Conservation (phyloP, 2,888 invertebrate genomes). For the Chirona hameri region DNA sequence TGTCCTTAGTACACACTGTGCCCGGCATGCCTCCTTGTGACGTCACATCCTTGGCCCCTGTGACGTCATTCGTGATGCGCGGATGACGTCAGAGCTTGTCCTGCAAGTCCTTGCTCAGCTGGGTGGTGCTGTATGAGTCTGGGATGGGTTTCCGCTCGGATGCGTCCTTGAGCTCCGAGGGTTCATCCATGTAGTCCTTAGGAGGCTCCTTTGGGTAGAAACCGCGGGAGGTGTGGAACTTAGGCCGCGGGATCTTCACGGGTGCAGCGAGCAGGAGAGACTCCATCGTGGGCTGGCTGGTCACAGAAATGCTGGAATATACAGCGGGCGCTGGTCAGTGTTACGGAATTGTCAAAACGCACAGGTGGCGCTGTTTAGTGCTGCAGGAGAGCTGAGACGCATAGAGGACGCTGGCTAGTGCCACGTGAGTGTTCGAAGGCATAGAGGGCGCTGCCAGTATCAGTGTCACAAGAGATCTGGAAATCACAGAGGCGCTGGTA, state of each 20-base stretch:
- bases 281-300: background rate
- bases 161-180: background rate
- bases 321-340: no score
- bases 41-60: background rate
- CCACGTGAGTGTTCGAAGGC: no score
- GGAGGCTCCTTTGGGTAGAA: slow-evolving; percentile 6
- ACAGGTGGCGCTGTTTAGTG: no score
- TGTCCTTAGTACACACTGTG: background rate
- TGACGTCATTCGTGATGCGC: background rate
- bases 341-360: no score
- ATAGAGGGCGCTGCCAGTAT: no score
- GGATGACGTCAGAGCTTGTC: background rate
- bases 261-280: background rate
- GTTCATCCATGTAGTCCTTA: slow-evolving; percentile 5
- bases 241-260: background rate
- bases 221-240: background rate
- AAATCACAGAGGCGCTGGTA: no score
- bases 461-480: no score
- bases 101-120: background rate
- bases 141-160: background rate
- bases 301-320: no score
- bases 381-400: no score
- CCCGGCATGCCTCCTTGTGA: background rate
- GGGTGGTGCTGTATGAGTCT: background rate
- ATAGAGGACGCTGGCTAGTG: no score